Base-by-base conservation (phyloP, 2,888 invertebrate genomes). In the Ethmia dodecea region DNA sequence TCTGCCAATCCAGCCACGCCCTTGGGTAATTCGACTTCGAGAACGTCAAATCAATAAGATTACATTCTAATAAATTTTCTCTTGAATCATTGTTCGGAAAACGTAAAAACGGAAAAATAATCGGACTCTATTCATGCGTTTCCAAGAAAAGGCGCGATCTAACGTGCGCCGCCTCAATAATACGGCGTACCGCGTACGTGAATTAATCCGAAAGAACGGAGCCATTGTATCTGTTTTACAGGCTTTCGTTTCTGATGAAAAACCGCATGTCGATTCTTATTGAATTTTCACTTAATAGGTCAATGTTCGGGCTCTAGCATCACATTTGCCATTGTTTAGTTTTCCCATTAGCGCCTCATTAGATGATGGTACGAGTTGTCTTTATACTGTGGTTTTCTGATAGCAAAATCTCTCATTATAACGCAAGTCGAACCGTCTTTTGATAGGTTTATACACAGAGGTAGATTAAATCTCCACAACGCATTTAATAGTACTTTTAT, bases 181-280 rank as follows among this genome's bases (percentile, higher is more conserved):
- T 52, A 57, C n/a, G n/a, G n/a, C n/a, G n/a, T n/a, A n/a, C n/a
- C n/a, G n/a, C n/a, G n/a, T n/a, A n/a, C 49, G 47, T 54, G 58
- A 61, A 68, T 63, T 60, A 61, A 65, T 63, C 62, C 63, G 62
- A 60, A 62, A 60, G 60, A 13, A 16, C 33, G 12, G 52, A 64
- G 54, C 64, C 52, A 71, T 71, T 69, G 60, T 64, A 65, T 66
- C 56, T 60, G 66, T 66, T 66, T 68, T 60, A 59, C 60, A 50
- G 49, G 66, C 74, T 78, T 75, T 76, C 74, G 46, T 65, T 71
- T 71, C 51, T 55, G 52, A 64, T 58, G 65, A 71, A 73, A 71
- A 75, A 69, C 37, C 35, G n/a, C n/a, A n/a, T 30, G 64, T 65
- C 22, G 51, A 43, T 37, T 47, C 47, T 52, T 49, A 26, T 26